These are phyloP conservation scores for Drosophila anomalata DNA, from an alignment of 2,888 invertebrate genomes.

Conservation along the genomic window DNA sequence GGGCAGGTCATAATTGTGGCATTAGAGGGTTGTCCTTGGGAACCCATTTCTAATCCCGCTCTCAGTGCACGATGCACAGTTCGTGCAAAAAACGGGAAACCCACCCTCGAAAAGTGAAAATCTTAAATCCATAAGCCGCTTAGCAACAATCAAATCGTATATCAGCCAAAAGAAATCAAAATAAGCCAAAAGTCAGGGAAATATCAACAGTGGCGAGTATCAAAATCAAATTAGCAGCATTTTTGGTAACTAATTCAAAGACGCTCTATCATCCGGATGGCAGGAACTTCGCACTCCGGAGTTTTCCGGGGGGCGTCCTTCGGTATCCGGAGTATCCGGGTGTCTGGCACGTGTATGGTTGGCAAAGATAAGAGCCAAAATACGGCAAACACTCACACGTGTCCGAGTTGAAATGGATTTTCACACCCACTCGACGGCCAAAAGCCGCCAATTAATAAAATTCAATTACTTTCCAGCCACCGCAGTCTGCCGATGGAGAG, in stretches of 20 bases:
- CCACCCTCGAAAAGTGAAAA: slow-evolving; percentile 60
- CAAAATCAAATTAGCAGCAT: slow-evolving; percentile 80
- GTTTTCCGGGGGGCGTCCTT: neutral
- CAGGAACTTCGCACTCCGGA: slow-evolving; percentile 32
- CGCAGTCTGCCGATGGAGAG: slow-evolving; percentile 17
- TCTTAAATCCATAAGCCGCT: slow-evolving; percentile 69
- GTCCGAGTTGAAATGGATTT: slow-evolving; percentile 40
- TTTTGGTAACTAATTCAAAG: slow-evolving; percentile 68
- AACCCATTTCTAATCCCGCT: slow-evolving; percentile 76
- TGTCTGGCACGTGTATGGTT: slow-evolving; percentile 58
- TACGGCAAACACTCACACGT: slow-evolving; percentile 66
- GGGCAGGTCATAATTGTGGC: slow-evolving; percentile 50
- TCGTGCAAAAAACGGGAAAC: slow-evolving; percentile 12
- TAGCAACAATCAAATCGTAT: slow-evolving; percentile 67
- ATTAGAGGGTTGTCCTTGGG: slow-evolving; percentile 66
- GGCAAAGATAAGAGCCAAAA: slow-evolving; percentile 51
- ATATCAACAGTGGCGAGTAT: slow-evolving; percentile 55
- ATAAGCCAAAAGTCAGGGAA: slow-evolving; percentile 25
- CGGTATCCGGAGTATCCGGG: neutral
- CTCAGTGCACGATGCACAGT: slow-evolving; percentile 58
- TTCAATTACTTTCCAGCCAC: slow-evolving; percentile 40
- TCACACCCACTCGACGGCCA: slow-evolving; percentile 45
- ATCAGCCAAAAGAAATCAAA: slow-evolving; percentile 22
- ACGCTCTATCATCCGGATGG: slow-evolving; percentile 59
- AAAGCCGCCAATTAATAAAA: slow-evolving; percentile 46